These are phyloP conservation scores for Gymnodraco acuticeps DNA, from an alignment of 2,797 vertebrate species.

Conservation along the genomic window DNA sequence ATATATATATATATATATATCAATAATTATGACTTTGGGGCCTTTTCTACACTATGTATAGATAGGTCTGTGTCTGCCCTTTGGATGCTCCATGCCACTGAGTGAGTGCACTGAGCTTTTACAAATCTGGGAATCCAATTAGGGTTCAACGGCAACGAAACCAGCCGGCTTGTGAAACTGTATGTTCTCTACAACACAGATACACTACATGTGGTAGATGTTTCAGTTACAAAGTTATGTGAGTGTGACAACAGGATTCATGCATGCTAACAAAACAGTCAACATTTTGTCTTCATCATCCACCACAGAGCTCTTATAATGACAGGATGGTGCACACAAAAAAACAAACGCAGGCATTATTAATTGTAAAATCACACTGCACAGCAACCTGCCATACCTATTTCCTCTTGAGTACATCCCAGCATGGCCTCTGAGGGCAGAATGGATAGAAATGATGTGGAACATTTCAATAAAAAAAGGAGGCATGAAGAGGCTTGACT, in stretches of 20 bases:
- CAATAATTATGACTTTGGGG: too few relatives aligned
- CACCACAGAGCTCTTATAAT: slow-evolving; percentile 33
- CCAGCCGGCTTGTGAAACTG: slow-evolving; percentile 28
- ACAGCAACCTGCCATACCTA: slow-evolving; percentile 79
- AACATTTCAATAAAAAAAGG: background rate
- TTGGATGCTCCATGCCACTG: background rate
- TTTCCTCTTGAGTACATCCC: slow-evolving; percentile 84
- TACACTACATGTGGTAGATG: background rate
- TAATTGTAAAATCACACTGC: slow-evolving; percentile 60
- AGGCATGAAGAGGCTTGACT: background rate
- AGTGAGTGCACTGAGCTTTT: too few relatives aligned
- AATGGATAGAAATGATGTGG: slow-evolving; percentile 52
- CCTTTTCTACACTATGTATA: background rate
- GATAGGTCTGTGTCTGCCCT: background rate
- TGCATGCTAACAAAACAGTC: slow-evolving; percentile 53
- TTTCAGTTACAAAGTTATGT: slow-evolving; percentile 16
- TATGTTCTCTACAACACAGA: slow-evolving; percentile 25
- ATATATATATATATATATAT: too few relatives aligned
- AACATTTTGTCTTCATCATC: slow-evolving; percentile 35
- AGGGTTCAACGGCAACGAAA: slow-evolving; percentile 26
- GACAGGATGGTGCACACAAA: slow-evolving; percentile 50
- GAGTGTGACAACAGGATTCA: slow-evolving; percentile 43
- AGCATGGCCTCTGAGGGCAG: slow-evolving; percentile 82
- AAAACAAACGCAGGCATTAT: slow-evolving; percentile 62
- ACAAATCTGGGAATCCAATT: slow-evolving; percentile 33